These are phyloP conservation scores for Ornithoptera priamus DNA, from an alignment of 2,888 invertebrate species.

Conservation along the genomic window DNA sequence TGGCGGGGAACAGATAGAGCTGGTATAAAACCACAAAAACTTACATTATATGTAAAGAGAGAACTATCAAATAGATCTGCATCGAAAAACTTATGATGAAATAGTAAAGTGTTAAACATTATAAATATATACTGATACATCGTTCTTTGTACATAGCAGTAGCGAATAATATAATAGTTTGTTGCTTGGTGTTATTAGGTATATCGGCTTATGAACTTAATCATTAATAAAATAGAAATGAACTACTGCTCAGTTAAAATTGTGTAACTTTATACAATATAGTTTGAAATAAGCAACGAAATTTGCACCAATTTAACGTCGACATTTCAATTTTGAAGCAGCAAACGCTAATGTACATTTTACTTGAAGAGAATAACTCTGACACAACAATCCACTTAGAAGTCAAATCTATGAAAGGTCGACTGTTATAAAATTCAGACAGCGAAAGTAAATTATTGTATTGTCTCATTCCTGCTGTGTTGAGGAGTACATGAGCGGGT, in stretches of 20 bases:
- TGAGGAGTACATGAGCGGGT: neutral
- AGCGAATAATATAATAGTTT: too few species aligned
- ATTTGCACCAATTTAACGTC: conserved; percentile 16
- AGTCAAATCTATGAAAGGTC: conserved; percentile 25
- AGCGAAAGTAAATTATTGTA: conserved; percentile 21
- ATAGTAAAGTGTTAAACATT: too few species aligned
- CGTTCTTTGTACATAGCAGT: too few species aligned
- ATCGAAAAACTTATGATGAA: too few species aligned
- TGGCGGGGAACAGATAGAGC: too few species aligned
- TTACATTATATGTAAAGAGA: too few species aligned
- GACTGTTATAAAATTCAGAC: conserved; percentile 19
- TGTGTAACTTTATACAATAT: conserved; percentile 6
- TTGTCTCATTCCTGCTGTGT: neutral
- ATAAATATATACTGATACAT: too few species aligned
- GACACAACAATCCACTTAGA: conserved; percentile 28
- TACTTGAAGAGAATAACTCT: conserved; percentile 16
- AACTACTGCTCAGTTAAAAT: neutral
- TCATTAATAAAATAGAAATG: neutral
- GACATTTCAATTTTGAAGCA: conserved; percentile 25
- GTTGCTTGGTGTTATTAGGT: too few species aligned
- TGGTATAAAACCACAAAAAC: too few species aligned
- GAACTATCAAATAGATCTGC: too few species aligned
- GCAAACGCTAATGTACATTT: conserved; percentile 20
- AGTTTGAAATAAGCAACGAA: conserved; percentile 11
- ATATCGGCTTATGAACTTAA: too few species aligned